These are phyloP conservation scores for Hypanus sabinus DNA, from an alignment of 2,113 vertebrate species.

Conservation along the genomic window DNA sequence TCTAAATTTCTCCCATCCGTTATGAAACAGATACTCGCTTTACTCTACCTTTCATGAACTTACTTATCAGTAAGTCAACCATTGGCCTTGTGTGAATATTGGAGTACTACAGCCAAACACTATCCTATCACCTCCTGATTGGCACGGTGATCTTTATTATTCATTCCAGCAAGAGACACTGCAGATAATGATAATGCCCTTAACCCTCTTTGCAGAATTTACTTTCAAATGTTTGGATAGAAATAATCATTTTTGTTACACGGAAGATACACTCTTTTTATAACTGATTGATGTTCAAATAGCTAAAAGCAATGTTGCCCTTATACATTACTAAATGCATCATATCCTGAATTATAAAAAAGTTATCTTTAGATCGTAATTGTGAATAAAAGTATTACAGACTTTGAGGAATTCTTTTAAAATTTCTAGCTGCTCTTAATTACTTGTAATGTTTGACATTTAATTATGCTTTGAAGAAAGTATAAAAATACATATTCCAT, in stretches of 20 bases:
- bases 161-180: background rate
- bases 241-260: background rate
- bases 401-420: background rate
- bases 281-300: background rate
- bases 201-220: background rate
- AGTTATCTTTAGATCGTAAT: background rate
- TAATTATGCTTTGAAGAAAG: background rate
- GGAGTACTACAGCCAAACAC: background rate
- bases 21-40: background rate
- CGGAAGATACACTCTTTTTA: background rate
- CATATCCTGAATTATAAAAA: background rate
- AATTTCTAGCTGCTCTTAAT: background rate
- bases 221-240: background rate
- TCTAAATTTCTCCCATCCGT: background rate
- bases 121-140: background rate
- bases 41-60: background rate
- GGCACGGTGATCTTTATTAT: background rate
- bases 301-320: background rate
- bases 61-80: background rate
- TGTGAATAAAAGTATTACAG: background rate
- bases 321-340: background rate
- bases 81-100: background rate
- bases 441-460: background rate
- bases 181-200: background rate
- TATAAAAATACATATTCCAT: background rate